These are phyloP conservation scores for Cantharis rustica DNA, from an alignment of 2,888 invertebrate species.

Conservation along the genomic window DNA sequence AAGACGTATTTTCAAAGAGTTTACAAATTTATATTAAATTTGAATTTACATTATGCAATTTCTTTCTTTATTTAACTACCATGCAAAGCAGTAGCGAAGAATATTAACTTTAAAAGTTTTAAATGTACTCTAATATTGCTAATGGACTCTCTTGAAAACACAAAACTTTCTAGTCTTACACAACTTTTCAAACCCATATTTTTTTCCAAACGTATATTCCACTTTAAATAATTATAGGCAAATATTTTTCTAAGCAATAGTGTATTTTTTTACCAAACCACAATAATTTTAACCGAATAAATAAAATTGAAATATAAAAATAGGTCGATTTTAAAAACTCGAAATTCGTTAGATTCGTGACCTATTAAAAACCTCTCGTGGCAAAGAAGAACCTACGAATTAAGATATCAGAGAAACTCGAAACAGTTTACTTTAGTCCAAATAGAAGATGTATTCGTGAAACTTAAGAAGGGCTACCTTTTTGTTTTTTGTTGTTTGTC, in stretches of 20 bases:
- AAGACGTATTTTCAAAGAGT: conserved; percentile 15
- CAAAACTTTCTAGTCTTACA: conserved; percentile 11
- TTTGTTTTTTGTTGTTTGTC: not conserved
- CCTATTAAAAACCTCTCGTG: not conserved
- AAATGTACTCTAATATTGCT: conserved; percentile 39
- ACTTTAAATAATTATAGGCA: not conserved
- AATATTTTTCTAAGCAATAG: not conserved
- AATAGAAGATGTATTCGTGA: not conserved
- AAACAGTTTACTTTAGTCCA: not conserved
- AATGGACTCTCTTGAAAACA: conserved; percentile 37
- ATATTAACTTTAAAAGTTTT: conserved; percentile 4
- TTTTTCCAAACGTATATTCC: not conserved
- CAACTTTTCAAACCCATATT: not conserved
- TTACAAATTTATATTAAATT: conserved; percentile 6
- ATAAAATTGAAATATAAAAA: no score
- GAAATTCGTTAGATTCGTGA: not conserved
- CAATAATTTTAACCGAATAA: no score
- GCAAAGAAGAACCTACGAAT: not conserved
- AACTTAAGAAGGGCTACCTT: not conserved
- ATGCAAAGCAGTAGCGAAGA: not conserved
- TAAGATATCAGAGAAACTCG: not conserved
- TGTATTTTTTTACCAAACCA: no score
- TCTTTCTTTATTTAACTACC: conserved; percentile 4
- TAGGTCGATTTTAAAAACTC: no score
- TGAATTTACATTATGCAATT: conserved; percentile 13